Conservation (phyloP, 2,113 vertebrate species). For the Monopterus albus region DNA sequence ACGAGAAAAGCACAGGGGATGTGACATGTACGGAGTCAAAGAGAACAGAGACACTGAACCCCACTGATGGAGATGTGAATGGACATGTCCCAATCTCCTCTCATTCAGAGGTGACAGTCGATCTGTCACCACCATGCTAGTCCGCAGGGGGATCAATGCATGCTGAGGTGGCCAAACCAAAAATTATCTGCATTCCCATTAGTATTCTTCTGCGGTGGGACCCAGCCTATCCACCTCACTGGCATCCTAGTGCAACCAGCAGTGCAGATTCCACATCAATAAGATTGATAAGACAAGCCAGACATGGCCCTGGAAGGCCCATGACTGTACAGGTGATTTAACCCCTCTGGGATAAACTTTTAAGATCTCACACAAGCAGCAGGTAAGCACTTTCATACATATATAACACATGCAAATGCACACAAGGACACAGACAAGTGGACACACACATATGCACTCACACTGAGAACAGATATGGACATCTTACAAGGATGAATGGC, state of each 20-base stretch:
- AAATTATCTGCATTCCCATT: constrained; percentile 82
- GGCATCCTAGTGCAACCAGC: constrained; percentile 52
- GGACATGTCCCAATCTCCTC: constrained; percentile 65
- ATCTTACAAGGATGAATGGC: constrained; percentile 74
- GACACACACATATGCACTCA: constrained; percentile 18
- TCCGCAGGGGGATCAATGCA: constrained; percentile 81
- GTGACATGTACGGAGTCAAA: background rate
- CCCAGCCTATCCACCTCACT: constrained; percentile 51
- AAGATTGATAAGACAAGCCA: constrained; percentile 83
- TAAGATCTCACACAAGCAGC: constrained; percentile 11
- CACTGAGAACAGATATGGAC: constrained; percentile 59
- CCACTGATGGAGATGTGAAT: constrained; percentile 53
- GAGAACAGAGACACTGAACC: constrained; percentile 29
- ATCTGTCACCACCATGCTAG: constrained; percentile 74
- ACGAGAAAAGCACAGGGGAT: constrained; percentile 6
- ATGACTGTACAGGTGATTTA: constrained; percentile 60
- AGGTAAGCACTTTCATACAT: constrained; percentile 18
- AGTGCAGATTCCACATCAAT: constrained; percentile 74
- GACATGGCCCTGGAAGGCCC: constrained; percentile 64
- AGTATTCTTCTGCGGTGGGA: constrained; percentile 76
- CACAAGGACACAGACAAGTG: background rate
- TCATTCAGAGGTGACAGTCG: constrained; percentile 79
- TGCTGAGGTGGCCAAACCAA: constrained; percentile 83
- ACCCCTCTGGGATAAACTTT: constrained; percentile 54
- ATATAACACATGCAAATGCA: constrained; percentile 26